Evolutionary conservation across 2,888 invertebrate species (phyloP).

Genomic region (Morinoia aosen): DNA sequence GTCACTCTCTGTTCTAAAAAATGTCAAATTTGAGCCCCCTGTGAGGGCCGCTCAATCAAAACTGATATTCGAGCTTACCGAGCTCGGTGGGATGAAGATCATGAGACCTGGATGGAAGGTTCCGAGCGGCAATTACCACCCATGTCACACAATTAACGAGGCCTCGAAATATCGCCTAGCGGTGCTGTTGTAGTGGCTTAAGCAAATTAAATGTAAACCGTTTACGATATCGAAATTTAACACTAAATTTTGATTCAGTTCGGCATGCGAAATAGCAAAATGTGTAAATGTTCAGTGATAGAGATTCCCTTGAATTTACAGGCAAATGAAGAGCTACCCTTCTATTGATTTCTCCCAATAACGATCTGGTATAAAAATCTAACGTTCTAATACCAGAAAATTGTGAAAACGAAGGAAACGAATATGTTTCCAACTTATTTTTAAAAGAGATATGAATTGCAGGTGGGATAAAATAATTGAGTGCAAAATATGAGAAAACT

Average conservation of each 20-base stretch:
- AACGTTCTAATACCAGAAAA: too few relatives aligned
- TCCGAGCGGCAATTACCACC: too few relatives aligned
- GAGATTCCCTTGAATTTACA: background rate
- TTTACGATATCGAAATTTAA: background rate
- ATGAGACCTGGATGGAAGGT: background rate
- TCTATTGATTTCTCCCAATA: too few relatives aligned
- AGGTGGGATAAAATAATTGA: background rate
- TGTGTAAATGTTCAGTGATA: background rate
- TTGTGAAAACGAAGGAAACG: too few relatives aligned
- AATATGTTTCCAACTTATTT: too few relatives aligned
- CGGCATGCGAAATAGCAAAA: too few relatives aligned
- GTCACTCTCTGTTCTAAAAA: background rate
- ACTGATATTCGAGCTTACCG: background rate
- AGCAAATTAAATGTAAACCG: background rate
- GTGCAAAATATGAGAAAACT: background rate
- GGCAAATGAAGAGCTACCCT: too few relatives aligned
- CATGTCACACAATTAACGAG: background rate
- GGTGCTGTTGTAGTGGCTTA: background rate
- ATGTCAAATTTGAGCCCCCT: background rate
- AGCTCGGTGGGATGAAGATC: background rate
- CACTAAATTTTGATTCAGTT: background rate
- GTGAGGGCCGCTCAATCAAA: background rate
- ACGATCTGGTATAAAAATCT: too few relatives aligned
- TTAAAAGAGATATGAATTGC: too few relatives aligned
- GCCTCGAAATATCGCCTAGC: background rate